Base-by-base conservation (phyloP, 2,797 vertebrate genomes). In the Cheirogaleus major region DNA sequence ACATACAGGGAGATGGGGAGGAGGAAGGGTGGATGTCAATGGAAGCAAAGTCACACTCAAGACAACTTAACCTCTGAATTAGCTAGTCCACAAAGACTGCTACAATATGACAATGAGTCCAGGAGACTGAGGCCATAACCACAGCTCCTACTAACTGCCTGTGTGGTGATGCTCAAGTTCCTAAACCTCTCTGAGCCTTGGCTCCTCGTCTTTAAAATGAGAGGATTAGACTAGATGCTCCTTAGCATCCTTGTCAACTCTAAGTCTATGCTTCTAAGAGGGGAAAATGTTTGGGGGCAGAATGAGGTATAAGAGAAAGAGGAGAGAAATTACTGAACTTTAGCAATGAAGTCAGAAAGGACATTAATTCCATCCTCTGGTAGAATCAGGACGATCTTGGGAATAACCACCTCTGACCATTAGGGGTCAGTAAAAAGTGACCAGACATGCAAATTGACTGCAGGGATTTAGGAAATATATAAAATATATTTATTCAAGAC, bases 341-440 rank as follows among this genome's bases (percentile, higher is more conserved):
- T 50, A 63, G 23, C 43, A 65, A 32, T 2, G 84, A 43, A 61
- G 4, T 91, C 69, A 96, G 35, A 94, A 93, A 90, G 73, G 80
- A 65, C 38, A 30, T 82, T 52, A 48, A 55, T 92, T 69, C n/a
- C 65, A 57, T 63, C 52, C 59, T 83, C n/a, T 70, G 0, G 14
- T 20, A 69, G 69, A 85, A 55, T 88, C 43, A 85, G 55, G 92
- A 88, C 18, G 35, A 78, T 87, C 45, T 95, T 80, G 57, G 63
- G 18, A 81, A 70, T 89, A 87, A 85, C 72, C 41, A 84, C n/a
- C 32, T 85, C 72, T 95, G 69, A 52, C 79, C 67, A 96, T 84
- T 69, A 93, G 73, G 38, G 78, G 69, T 95, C 73, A 93, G 81
- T 55, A 93, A 61, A 95, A 87, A 89, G 84, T 95, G 89, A 81